These are phyloP conservation scores for Dendrocincla fuliginosa DNA, from an alignment of 2,797 vertebrate species.

Conservation along the genomic window DNA sequence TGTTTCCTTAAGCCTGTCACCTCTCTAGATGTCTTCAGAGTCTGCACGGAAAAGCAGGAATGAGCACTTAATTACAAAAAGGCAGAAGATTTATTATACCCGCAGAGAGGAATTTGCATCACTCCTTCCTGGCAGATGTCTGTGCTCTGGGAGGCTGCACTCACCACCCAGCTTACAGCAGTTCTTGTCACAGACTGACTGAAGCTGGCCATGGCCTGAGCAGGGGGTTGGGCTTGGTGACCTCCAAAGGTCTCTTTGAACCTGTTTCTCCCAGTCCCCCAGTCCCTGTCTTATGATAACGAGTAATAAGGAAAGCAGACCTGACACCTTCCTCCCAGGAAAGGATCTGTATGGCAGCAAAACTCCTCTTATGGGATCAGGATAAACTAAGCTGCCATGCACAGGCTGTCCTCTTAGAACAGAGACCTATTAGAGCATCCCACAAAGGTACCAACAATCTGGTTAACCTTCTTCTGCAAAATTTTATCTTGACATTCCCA, in stretches of 20 bases:
- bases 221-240: neutral
- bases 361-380: neutral
- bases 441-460: neutral
- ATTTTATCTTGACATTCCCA: neutral
- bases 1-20: neutral
- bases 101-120: neutral
- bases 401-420: neutral
- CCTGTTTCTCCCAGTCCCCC: neutral
- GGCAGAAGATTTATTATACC: neutral
- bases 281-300: rapidly evolving
- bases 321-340: neutral
- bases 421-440: neutral
- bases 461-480: neutral
- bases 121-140: neutral
- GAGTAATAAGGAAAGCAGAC: neutral
- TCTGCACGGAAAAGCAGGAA: neutral
- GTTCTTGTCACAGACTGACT: neutral
- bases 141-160: neutral
- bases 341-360: neutral
- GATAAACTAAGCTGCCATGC: neutral
- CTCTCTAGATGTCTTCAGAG: neutral
- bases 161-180: neutral
- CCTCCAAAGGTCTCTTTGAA: neutral
- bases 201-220: neutral
- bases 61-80: neutral